Evolutionary conservation across 2,113 vertebrate genomes (phyloP).

Genomic region (Oostethus manadensis): DNA sequence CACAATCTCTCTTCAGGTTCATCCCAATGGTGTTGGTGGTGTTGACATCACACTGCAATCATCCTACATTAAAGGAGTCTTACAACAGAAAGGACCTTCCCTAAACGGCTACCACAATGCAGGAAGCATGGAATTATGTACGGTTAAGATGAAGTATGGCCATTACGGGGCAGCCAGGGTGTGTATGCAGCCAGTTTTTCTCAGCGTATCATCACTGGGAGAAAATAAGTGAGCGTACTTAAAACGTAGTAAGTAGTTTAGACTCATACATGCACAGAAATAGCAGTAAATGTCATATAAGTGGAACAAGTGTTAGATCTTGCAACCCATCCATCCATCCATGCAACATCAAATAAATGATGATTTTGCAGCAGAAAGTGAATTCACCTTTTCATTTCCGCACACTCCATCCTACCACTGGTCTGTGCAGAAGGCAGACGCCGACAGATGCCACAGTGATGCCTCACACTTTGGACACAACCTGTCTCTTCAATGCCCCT

Average conservation of each 20-base stretch:
- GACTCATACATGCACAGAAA: slow-evolving; percentile 3
- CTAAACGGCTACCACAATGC: too few species aligned
- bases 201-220: slow-evolving; percentile 2
- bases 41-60: too few species aligned
- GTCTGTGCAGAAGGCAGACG: slow-evolving; percentile 57
- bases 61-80: too few species aligned
- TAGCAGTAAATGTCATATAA: slow-evolving; percentile 44
- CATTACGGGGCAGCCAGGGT: neutral
- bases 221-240: slow-evolving; percentile 14
- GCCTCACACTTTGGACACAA: slow-evolving; percentile 48
- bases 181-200: neutral
- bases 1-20: too few species aligned
- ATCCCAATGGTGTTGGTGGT: too few species aligned
- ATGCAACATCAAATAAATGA: slow-evolving; percentile 42
- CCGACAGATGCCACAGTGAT: slow-evolving; percentile 50
- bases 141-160: too few species aligned
- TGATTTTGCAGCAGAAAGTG: slow-evolving; percentile 54
- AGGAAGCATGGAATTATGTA: too few species aligned
- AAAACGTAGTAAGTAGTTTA: slow-evolving; percentile 10
- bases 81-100: too few species aligned
- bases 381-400: slow-evolving; percentile 64
- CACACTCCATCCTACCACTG: slow-evolving; percentile 62
- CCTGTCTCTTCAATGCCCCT: slow-evolving; percentile 36
- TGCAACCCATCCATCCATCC: too few species aligned
- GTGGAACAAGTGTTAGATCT: slow-evolving; percentile 28